phyloP scores from a whole-genome alignment of 1,140 invertebrate species.

The Plectrocnemia conspersa region DNA sequence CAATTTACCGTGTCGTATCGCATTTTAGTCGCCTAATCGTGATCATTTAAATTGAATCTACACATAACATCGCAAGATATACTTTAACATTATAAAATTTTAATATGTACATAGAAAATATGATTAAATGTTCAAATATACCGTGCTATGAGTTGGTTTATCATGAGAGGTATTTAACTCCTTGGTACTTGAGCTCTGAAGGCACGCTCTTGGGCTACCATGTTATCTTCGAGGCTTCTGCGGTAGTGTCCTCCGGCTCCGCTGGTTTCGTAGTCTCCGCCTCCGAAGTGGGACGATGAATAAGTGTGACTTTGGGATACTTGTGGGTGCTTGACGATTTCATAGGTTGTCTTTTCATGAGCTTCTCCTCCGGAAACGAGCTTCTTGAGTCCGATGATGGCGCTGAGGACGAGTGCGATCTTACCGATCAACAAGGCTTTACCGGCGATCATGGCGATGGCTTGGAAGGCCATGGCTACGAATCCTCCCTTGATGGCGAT shows the following conservation, averaged over 20 bases:
- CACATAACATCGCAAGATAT: background rate
- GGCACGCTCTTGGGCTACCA: slow-evolving; percentile 54
- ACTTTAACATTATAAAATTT: background rate
- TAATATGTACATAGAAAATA: background rate
- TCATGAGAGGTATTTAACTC: slow-evolving; percentile 13
- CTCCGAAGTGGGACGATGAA: slow-evolving; percentile 66
- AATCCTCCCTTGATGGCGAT: slow-evolving; percentile 65
- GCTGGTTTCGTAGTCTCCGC: slow-evolving; percentile 56
- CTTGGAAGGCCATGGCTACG: slow-evolving; percentile 68
- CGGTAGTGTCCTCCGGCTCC: slow-evolving; percentile 57
- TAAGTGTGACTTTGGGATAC: slow-evolving; percentile 71
- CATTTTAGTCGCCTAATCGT: background rate
- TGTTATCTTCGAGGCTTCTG: slow-evolving; percentile 57
- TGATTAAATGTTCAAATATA: background rate
- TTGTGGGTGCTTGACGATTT: slow-evolving; percentile 80
- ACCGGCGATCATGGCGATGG: slow-evolving; percentile 65
- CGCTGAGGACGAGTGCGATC: slow-evolving; percentile 69
- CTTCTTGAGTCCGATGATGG: slow-evolving; percentile 72
- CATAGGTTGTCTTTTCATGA: slow-evolving; percentile 74
- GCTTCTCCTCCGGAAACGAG: slow-evolving; percentile 57
- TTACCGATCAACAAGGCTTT: slow-evolving; percentile 70
- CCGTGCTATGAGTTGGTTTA: background rate
- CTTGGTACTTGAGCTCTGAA: slow-evolving; percentile 49
- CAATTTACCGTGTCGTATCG: background rate
- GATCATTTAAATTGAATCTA: background rate